Evolutionary conservation across 2,888 invertebrate species (phyloP).

Genomic region (Leptodirus hochenwartii): DNA sequence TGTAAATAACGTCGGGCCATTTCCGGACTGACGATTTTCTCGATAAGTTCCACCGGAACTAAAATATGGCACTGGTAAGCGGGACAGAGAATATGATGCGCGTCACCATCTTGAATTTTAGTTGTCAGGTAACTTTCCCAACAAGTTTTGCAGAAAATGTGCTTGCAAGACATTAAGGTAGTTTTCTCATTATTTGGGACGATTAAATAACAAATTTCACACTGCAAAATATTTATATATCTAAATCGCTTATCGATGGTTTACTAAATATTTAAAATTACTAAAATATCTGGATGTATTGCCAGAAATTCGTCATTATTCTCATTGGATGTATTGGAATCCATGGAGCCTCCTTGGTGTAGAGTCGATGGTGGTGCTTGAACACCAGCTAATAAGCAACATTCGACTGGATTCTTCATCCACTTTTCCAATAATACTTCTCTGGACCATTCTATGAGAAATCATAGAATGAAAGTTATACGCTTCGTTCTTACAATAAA

Average conservation of each 20-base stretch:
- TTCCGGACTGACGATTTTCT: conserved; percentile 43
- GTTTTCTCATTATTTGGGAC: conserved; percentile 31
- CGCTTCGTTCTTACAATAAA: too few species aligned
- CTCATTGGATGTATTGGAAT: conserved; percentile 19
- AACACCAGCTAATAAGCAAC: conserved; percentile 46
- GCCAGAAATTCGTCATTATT: conserved; percentile 16
- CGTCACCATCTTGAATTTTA: conserved; percentile 46
- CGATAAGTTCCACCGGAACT: conserved; percentile 46
- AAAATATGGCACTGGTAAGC: conserved; percentile 42
- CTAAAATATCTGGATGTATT: conserved; percentile 20
- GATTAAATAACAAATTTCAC: conserved; percentile 38
- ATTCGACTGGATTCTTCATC: conserved; percentile 44
- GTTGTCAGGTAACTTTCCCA: conserved; percentile 47
- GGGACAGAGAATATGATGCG: conserved; percentile 46
- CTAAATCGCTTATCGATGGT: not conserved
- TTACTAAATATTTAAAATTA: conserved; percentile 13
- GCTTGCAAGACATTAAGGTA: conserved; percentile 39
- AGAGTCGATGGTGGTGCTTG: conserved; percentile 36
- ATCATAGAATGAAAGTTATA: too few species aligned
- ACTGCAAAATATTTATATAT: conserved; percentile 23
- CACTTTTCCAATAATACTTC: conserved; percentile 44
- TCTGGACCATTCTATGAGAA: conserved; percentile 42
- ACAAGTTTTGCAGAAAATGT: conserved; percentile 42
- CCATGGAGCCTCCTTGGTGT: conserved; percentile 24
- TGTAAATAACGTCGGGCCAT: conserved; percentile 45